A percentile compares a stretch with the other conserved stretches of the same genome.
Conservation (phyloP, 2,113 vertebrate species). For the Puffinus mauretanicus region DNA sequence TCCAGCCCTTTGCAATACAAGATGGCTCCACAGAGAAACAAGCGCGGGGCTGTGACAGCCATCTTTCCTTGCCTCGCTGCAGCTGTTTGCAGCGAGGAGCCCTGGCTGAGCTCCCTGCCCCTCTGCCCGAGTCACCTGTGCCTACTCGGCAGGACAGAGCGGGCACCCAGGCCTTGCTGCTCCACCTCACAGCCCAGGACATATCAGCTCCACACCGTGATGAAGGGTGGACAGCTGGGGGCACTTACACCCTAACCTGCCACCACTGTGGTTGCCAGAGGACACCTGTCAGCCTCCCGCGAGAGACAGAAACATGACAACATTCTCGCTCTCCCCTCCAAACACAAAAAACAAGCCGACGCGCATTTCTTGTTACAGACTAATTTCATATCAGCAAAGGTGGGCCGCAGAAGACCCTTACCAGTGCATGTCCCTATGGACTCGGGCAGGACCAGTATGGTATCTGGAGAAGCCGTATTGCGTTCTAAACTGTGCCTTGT, state of each 20-base stretch:
- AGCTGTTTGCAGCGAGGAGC: background rate
- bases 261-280: background rate
- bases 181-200: background rate
- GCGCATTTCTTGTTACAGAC: background rate
- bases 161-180: background rate
- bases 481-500: background rate
- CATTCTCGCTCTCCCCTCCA: background rate
- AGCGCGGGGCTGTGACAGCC: background rate
- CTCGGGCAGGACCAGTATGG: background rate
- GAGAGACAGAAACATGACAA: background rate
- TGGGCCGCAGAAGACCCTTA: background rate
- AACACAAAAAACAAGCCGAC: background rate
- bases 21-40: background rate
- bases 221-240: background rate
- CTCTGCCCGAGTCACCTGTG: background rate
- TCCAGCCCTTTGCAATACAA: background rate
- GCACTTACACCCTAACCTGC: background rate
- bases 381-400: background rate
- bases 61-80: background rate
- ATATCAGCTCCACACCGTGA: background rate
- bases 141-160: background rate
- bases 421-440: background rate
- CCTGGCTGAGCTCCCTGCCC: background rate
- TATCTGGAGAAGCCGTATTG: rapidly evolving
- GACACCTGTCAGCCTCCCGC: background rate